Conservation (phyloP, 1,140 invertebrate species). For the Proales similis region DNA sequence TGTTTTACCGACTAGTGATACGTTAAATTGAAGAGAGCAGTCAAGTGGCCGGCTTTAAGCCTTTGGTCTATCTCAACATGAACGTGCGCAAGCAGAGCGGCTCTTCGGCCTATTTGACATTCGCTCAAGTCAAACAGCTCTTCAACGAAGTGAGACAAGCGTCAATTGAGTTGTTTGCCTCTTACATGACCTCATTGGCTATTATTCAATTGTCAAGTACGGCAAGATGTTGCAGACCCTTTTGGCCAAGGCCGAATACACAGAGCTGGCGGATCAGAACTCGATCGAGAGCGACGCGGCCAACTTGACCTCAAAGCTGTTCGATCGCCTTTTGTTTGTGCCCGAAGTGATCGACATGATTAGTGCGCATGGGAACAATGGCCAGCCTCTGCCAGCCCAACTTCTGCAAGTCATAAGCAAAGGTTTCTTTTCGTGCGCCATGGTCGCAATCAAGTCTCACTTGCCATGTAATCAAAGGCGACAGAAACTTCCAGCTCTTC, state of each 20-base stretch:
- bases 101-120: neutral
- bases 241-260: conserved; percentile 14
- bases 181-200: neutral
- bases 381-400: neutral
- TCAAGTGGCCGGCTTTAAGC: neutral
- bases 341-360: conserved; percentile 24
- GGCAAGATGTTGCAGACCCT: conserved; percentile 24
- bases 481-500: conserved; percentile 11
- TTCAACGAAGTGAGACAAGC: conserved; percentile 7
- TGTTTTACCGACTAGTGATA: too few species aligned
- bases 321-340: neutral
- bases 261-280: conserved; percentile 14
- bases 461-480: neutral
- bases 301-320: conserved; percentile 23
- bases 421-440: neutral
- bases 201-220: neutral
- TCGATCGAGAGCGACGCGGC: conserved; percentile 8
- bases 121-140: conserved; percentile 15
- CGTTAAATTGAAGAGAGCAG: too few species aligned
- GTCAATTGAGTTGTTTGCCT: neutral
- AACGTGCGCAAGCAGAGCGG: conserved; percentile 8
- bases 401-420: conserved; percentile 8
- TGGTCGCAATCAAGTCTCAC: neutral
- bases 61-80: conserved; percentile 32
- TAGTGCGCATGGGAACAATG: conserved; percentile 13